Conservation (phyloP, 2,888 invertebrate genomes). For the Leptinotarsa rubiginosa region DNA sequence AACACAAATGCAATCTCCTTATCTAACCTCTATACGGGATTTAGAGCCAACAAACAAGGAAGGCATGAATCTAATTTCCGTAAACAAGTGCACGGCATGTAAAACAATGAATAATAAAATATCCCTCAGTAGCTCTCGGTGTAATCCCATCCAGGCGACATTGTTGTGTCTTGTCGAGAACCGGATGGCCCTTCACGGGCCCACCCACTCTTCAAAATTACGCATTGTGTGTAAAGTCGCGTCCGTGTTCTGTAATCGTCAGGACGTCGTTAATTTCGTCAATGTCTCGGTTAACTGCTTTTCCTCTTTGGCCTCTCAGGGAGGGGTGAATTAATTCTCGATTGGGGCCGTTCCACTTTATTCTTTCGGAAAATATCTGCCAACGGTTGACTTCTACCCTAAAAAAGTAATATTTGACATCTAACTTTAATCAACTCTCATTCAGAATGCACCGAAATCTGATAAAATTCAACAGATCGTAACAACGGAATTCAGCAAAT, state of each 20-base stretch:
- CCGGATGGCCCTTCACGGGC: conserved; percentile 38
- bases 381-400: too few relatives aligned
- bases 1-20: conserved; percentile 23
- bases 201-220: conserved; percentile 51
- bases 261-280: conserved; percentile 9
- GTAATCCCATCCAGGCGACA: conserved; percentile 37
- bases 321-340: background rate
- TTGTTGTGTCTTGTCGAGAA: conserved; percentile 39
- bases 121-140: conserved; percentile 41
- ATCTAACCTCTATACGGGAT: conserved; percentile 18
- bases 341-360: background rate
- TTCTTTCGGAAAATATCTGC: background rate
- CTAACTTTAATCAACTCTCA: too few relatives aligned
- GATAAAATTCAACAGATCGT: too few relatives aligned
- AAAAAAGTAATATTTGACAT: too few relatives aligned
- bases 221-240: conserved; percentile 63
- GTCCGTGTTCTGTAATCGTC: conserved; percentile 32
- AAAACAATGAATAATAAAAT: conserved; percentile 50
- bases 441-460: too few relatives aligned
- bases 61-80: conserved; percentile 46
- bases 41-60: conserved; percentile 41
- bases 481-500: too few relatives aligned
- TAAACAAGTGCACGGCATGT: conserved; percentile 43
- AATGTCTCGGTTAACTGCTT: conserved; percentile 18
- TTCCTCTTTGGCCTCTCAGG: background rate